Conservation (phyloP, 2,113 vertebrate genomes). For the Anthoscopus minutus region DNA sequence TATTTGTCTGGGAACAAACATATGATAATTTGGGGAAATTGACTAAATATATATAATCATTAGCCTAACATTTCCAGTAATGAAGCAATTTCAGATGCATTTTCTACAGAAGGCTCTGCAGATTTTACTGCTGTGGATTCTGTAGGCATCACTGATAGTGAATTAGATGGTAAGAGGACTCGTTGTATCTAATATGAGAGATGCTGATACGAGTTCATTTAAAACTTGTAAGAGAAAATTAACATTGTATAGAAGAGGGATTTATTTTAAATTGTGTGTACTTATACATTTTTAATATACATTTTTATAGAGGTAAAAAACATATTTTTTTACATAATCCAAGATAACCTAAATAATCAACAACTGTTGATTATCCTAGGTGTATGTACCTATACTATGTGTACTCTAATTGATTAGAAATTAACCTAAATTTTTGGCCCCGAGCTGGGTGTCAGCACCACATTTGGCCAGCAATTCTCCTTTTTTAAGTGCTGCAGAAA, state of each 20-base stretch:
- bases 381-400: not conserved
- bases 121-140: not conserved
- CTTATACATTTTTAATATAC: not conserved
- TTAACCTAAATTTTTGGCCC: fast-evolving
- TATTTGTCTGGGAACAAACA: not conserved
- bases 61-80: not conserved
- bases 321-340: not conserved
- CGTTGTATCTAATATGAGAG: not conserved
- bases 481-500: not conserved
- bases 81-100: not conserved
- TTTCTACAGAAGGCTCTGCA: not conserved
- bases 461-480: not conserved
- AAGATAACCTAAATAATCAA: not conserved
- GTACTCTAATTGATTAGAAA: not conserved
- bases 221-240: not conserved
- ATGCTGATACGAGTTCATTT: fast-evolving
- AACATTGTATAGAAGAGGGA: not conserved
- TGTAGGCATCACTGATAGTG: not conserved
- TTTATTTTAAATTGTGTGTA: not conserved
- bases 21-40: not conserved
- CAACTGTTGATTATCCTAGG: not conserved
- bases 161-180: not conserved
- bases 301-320: not conserved
- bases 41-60: not conserved
- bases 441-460: not conserved